Percentiles rank a stretch among this genome's conserved stretches.
phyloP scores from a whole-genome alignment of 2,888 invertebrate species.

The Parapristionchus giblindavisi region DNA sequence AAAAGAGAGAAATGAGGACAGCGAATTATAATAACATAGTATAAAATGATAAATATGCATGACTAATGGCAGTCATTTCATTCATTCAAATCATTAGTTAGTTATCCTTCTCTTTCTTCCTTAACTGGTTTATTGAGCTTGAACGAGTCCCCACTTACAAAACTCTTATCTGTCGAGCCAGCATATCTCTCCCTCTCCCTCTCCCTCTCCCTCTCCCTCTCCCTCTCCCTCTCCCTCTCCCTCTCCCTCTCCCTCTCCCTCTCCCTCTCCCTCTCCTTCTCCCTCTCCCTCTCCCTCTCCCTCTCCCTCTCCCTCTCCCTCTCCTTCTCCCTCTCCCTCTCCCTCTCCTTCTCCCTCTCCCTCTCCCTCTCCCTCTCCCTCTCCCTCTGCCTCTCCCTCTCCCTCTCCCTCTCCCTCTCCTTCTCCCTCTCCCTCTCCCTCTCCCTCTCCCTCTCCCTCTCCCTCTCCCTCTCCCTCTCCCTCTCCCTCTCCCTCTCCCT shows the following conservation, averaged over 20 bases:
- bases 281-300: not conserved
- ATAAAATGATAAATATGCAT: too few species aligned
- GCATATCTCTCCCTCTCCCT: slow-evolving; percentile 9
- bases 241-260: not conserved
- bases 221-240: not conserved
- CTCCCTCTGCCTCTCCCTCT: not conserved
- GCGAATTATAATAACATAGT: too few species aligned
- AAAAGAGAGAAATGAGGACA: too few species aligned
- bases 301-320: not conserved
- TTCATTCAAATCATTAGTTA: too few species aligned
- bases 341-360: not conserved
- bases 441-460: slow-evolving; percentile 2
- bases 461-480: not conserved
- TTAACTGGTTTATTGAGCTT: not conserved
- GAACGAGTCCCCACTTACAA: not conserved
- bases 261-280: not conserved
- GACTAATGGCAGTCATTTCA: too few species aligned
- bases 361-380: not conserved
- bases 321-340: not conserved
- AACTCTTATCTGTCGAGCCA: not conserved
- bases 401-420: not conserved
- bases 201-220: not conserved
- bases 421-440: slow-evolving; percentile 30
- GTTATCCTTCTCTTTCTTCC: too few species aligned
- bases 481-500: not conserved